Base-by-base conservation (phyloP, 1,140 invertebrate genomes). In the Coptotermes formosanus region DNA sequence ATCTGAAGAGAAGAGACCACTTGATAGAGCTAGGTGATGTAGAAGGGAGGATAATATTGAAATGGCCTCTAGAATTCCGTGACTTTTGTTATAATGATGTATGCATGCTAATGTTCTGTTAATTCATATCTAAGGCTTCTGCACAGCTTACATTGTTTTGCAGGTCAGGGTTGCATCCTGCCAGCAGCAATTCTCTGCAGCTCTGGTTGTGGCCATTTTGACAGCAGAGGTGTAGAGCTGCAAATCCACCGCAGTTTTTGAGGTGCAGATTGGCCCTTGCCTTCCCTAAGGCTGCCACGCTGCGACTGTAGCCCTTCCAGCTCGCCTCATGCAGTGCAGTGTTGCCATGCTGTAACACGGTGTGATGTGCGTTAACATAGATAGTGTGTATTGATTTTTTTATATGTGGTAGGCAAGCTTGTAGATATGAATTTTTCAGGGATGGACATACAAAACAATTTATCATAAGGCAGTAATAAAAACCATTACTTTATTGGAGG, bases 171-270 rank as follows among this genome's bases (percentile, higher is more conserved):
- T 96, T 95, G 82, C 96, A 97, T 0, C 97, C 97, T 43, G 96
- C 95, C 86, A 98, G 92, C 2, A 99, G 92, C 8, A 99, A 92
- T 89, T 98, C 96, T 81, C 98, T 91, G 87, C 97, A 97, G 87
- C 96, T 97, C 92, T 99, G 97, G 91, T 99, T 99, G 91, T 99
- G 98, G 0, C 98, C 98, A 90, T 98, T 98, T 92, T 99, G 98
- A 89, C 97, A 98, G 82, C 97, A 96, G 84, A 99, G 93, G 92
- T 99, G 98, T 6, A 99, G 93, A n/a, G 98, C 94, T 21, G 97
- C 96, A 90, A 98, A 98, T 30, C 97, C 97, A 84, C 96, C 96
- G 88, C 95, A 93, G 91, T 99, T 99, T 89, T 94, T 94, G 38
- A 94, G 92, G 88, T 95, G 93, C 86, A 97, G 91, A 85, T 96